Percentiles rank a stretch among this genome's conserved stretches.
Conservation (phyloP, 2,113 vertebrate species). For the Excalfactoria chinensis region DNA sequence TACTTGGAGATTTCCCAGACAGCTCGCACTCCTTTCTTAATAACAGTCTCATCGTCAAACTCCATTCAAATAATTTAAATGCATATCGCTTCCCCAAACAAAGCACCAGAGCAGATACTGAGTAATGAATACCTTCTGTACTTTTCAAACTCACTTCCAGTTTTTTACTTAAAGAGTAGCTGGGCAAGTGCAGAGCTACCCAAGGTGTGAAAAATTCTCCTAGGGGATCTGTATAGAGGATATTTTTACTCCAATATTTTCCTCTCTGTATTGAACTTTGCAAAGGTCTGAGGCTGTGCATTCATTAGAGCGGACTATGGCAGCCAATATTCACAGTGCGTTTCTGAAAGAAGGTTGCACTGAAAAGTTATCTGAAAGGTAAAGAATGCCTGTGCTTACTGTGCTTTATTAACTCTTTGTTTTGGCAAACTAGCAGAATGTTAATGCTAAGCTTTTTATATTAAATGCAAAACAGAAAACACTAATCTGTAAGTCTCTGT, state of each 20-base stretch:
- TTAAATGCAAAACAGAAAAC: constrained; percentile 57
- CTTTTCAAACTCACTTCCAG: background rate
- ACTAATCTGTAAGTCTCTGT: constrained; percentile 10
- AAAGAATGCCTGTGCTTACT: constrained; percentile 41
- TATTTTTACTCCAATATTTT: background rate
- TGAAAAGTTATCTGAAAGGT: constrained; percentile 39
- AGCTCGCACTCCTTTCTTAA: background rate
- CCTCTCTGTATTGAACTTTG: background rate
- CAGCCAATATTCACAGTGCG: background rate
- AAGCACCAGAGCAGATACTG: background rate
- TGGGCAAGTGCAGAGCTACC: background rate
- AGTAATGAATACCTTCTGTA: background rate
- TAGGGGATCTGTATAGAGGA: background rate
- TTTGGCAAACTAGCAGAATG: constrained; percentile 37
- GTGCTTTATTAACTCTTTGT: constrained; percentile 45
- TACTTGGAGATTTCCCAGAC: background rate
- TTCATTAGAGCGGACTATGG: background rate
- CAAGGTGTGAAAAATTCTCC: background rate
- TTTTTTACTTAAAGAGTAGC: background rate
- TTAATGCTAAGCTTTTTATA: constrained; percentile 59
- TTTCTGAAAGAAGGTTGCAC: background rate
- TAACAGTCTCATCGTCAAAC: background rate
- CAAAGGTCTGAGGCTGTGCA: constrained; percentile 1
- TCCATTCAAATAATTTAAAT: background rate
- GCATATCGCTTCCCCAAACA: background rate